Evolutionary conservation across 1,140 invertebrate species (phyloP), one percentile per base, ranked within the genome.

Genomic region (Philotrypesis tridentata): DNA sequence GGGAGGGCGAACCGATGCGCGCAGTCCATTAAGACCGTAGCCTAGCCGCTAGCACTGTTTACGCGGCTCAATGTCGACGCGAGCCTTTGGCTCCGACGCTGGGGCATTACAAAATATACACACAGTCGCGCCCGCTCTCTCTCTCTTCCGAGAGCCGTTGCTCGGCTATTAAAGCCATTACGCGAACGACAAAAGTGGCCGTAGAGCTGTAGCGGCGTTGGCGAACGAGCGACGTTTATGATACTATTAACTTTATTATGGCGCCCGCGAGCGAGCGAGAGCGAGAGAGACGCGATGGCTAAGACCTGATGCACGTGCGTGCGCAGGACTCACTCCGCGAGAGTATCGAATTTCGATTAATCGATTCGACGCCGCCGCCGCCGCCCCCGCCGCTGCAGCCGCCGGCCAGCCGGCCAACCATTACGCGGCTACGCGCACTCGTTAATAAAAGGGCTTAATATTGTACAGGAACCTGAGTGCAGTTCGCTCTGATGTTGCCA

Each of bases 301-400:
- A 55, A 55, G 48, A 55, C 48, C 21, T n/a, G 48, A 55, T 55
- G 48, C 48, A 55, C 61, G 61, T 40, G 21, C 27, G 23, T 27
- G 55, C 40, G 27, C 55, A 43, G 23, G 33, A 55, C 65, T n/a
- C 63, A 31, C 65, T 68, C 76, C 48, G 12, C 23, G 29, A 8
- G 27, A 11, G 75, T 87, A 89, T 89, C 86, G 88, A 89, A 89
- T 88, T 89, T 88, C 88, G 86, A 89, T 89, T 88, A 89, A 89
- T 89, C 88, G 89, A 88, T 88, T 85, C 84, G 55, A 55, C 29
- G 1, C 76, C 67, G 8, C 67, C 25, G 63, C 14, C 11, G 25
- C 63, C 63, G 2, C 61, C n/a, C n/a, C n/a, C 84, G 55, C 21
- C 29, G 1, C 76, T 31, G 8, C 67, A 6, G 63, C 14, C 11